Conservation (phyloP, 2,113 vertebrate species). For the Otolemur garnettii region DNA sequence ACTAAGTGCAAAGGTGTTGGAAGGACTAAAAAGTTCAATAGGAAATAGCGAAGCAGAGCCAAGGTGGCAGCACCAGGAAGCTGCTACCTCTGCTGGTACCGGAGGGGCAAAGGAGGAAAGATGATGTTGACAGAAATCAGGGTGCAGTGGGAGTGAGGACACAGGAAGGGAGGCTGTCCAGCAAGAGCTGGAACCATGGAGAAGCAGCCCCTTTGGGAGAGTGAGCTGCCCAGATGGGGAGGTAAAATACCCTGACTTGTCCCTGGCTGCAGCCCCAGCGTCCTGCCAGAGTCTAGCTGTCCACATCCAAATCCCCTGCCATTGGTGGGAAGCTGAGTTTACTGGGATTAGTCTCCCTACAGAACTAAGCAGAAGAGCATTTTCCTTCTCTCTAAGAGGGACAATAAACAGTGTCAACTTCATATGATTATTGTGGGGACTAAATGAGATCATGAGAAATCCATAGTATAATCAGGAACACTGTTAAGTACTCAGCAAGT, state of each 20-base stretch:
- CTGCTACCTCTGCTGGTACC: not conserved
- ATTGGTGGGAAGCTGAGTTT: not conserved
- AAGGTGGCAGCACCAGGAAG: not conserved
- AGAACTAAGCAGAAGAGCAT: not conserved
- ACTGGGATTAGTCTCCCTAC: not conserved
- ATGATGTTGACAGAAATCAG: not conserved
- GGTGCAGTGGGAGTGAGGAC: not conserved
- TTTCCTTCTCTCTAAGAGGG: not conserved
- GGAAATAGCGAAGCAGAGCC: not conserved
- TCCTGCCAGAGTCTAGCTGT: not conserved
- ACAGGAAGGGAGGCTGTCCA: not conserved
- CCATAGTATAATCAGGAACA: not conserved
- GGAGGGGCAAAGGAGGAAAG: not conserved
- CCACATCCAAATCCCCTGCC: not conserved
- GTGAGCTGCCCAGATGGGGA: too few relatives aligned
- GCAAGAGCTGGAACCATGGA: not conserved
- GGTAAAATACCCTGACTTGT: not conserved
- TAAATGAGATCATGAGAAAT: not conserved
- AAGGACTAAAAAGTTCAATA: not conserved
- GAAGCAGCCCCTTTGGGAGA: not conserved
- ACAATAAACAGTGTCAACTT: not conserved
- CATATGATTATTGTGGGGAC: not conserved
- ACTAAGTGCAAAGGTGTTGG: not conserved
- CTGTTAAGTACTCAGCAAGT: not conserved
- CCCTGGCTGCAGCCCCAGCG: not conserved